Evolutionary conservation across 2,113 vertebrate genomes (phyloP), one percentile per base, ranked within the genome.

Genomic region (Tenrec ecaudatus): DNA sequence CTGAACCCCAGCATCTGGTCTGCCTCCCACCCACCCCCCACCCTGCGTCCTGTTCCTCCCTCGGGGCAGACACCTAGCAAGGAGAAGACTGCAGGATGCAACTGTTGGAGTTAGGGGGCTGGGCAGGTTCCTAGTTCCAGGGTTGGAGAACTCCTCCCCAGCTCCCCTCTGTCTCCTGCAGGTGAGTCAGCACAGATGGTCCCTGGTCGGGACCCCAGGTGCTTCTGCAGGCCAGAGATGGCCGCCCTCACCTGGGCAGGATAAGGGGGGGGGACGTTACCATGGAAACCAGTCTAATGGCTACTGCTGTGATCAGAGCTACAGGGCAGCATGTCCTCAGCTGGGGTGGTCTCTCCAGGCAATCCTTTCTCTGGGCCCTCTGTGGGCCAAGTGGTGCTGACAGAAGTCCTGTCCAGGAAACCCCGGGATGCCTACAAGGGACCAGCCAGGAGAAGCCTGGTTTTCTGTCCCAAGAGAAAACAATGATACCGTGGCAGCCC

Each of bases 201-300:
- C 5, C 79, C 53, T 53, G n/a, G 43, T 3, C 0, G n/a, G 85
- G 53, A 25, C 79, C 58, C 71, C 38, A 25, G 43, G 40, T 87
- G 25, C 36, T 80, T 77, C 88, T n/a, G 3, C 9, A 76, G 81
- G 64, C 60, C 77, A 80, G 53, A 81, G 76, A 82, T 9, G 33
- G 58, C 73, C 58, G 71, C 0, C 3, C 64, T 47, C 31, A 68
- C 22, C 81, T 94, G 90, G 36, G 75, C 71, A 40, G 40, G 78
- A 75, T 47, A 57, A 23, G 82, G 75, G 75, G 93, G 75, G 20
- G 76, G 90, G 73, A 31, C 1, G 0, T 89, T 64, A n/a, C 88
- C 91, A 79, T 75, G 88, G 95, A 94, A 95, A 96, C 91, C 16
- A 40, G 60, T 62, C 58, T 69, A 22, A 36, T 31, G 29, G 15